Conservation (phyloP, 2,113 vertebrate genomes). For the Sisor rabdophorus region DNA sequence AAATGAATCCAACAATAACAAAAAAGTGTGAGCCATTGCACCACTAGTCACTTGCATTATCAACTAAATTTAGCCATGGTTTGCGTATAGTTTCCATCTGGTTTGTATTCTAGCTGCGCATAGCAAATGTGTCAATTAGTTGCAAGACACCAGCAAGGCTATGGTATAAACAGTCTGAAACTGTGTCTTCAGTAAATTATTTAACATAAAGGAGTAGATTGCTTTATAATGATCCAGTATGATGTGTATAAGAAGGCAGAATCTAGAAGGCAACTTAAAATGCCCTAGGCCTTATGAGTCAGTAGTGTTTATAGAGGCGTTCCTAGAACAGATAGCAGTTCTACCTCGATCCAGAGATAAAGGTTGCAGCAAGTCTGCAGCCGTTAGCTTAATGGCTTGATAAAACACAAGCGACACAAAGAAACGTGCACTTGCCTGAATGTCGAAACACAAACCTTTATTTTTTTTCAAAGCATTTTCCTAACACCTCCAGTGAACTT, state of each 20-base stretch:
- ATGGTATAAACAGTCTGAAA: background rate
- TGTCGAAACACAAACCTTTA: constrained; percentile 37
- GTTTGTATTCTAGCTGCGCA: background rate
- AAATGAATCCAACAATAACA: too few relatives aligned
- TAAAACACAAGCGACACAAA: background rate
- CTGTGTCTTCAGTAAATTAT: background rate
- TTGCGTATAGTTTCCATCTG: background rate
- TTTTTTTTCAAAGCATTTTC: constrained; percentile 48
- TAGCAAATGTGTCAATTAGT: background rate
- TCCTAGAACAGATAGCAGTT: constrained; percentile 18
- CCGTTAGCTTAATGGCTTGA: background rate
- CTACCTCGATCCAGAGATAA: background rate
- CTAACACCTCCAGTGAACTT: constrained; percentile 27
- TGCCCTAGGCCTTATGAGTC: background rate
- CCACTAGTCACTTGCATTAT: too few relatives aligned
- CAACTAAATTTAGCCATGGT: background rate
- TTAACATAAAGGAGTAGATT: background rate
- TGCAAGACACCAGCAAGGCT: background rate
- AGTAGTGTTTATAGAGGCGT: background rate
- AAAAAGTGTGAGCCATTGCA: too few relatives aligned
- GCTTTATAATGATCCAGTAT: background rate
- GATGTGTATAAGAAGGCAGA: background rate
- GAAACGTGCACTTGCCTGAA: background rate
- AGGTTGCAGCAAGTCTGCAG: background rate
- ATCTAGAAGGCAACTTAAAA: constrained; percentile 1